Base-by-base conservation (phyloP, 2,797 vertebrate genomes). In the Oreortyx pictus region DNA sequence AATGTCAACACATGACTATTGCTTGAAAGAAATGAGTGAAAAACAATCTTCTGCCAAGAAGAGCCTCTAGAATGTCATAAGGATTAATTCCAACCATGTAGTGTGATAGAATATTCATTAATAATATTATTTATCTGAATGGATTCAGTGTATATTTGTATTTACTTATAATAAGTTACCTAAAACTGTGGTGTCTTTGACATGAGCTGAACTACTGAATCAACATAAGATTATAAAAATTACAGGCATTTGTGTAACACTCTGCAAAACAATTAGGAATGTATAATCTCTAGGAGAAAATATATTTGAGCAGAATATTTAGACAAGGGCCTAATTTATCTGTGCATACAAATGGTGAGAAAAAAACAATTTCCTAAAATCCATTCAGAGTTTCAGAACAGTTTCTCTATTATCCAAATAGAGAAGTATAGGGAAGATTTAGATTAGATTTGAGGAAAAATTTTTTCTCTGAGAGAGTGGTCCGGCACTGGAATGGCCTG, bases 221-320 rank as follows among this genome's bases (percentile, higher is more conserved):
- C 18, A 56, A 37, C 8, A 20, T 33, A 60, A 41, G 35, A 60
- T 31, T 25, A 44, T 49, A 50, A 72, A 76, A 64, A 33, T 43
- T 44, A 43, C 0, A 4, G 14, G 11, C 6, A n/a, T 52, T 27
- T 44, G 8, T 23, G 14, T n/a, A 49, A 25, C 0, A n/a, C 5
- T n/a, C 35, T 35, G 23, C 10, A 52, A 62, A 86, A 59, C 11
- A 61, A 17, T 35, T 65, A 29, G 11, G 33, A 52, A 7, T 19
- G 7, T 70, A 16, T 7, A 81, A 8, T 7, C 20, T 17, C 10
- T 41, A 50, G 18, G 35, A 49, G 68, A 5, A 37, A 7, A 57
- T 56, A 50, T 9, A 52, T 18, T 17, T 46, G 29, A 87, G 17
- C 5, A 10, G 22, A 10, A 49, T 44, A 31, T 13, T 24, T 44